Base-by-base conservation (phyloP, 2,797 vertebrate genomes). In the Poecilia wingei region DNA sequence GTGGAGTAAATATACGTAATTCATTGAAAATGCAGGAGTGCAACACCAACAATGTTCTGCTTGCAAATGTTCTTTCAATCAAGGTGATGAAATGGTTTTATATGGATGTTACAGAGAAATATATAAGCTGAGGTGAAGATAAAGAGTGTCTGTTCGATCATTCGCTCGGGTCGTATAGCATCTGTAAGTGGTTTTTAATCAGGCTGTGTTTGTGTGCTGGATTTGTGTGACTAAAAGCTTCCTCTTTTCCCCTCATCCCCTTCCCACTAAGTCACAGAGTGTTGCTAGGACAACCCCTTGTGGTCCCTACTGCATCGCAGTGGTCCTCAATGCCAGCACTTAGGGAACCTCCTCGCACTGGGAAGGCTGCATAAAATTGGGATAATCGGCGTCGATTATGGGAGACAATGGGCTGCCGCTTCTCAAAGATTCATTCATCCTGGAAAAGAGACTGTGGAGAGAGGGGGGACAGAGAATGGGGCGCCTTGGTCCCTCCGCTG, bases 391-490 rank as follows among this genome's bases (percentile, higher is more conserved):
- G 94, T 95, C 95, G 94, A 95, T 96, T 96, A 96, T 94, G 88
- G 83, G 76, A 88, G 93, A 96, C 95, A 96, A 96, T 93, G 90
- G 90, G 86, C 90, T 88, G 92, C 91, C 75, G 93, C 93, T 94
- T 95, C 89, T 95, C 91, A 96, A 95, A 96, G 95, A 95, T 95
- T 95, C 95, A 96, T 96, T 96, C 95, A 96, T 96, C 91, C 93
- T 90, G 91, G 90, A 93, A 92, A 93, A 95, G 91, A 93, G 93
- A 82, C 87, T 89, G 88, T 86, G 89, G 91, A 89, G 87, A 88
- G 61, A 22, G 47, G n/a, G 45, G 86, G 79, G 77, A 14, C 72
- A 80, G 82, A 86, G 81, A 91, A 90, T 89, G 91, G 91, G 92
- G 90, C 45, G 88, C 88, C 84, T 91, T 88, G 84, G 92, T 92